These are phyloP conservation scores for Subanguina moxae DNA, from an alignment of 1,140 invertebrate species.

Conservation along the genomic window DNA sequence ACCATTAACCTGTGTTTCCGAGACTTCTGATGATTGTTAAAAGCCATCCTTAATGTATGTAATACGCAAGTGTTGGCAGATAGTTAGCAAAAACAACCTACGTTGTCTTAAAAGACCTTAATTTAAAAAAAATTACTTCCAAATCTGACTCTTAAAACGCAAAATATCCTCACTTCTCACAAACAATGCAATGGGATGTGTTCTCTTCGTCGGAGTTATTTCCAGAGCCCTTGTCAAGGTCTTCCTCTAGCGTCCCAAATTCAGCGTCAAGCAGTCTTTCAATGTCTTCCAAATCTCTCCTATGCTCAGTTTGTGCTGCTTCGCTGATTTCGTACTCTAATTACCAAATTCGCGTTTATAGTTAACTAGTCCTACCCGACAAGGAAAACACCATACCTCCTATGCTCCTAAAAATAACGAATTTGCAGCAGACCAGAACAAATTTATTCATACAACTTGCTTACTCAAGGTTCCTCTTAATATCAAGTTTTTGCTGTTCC, in stretches of 20 bases:
- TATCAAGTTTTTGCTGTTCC: not conserved
- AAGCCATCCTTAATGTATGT: conserved; percentile 35
- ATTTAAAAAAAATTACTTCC: not conserved
- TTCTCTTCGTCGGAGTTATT: conserved; percentile 16
- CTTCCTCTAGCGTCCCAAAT: conserved; percentile 36
- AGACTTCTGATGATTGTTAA: conserved; percentile 39
- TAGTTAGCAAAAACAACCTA: conserved; percentile 2
- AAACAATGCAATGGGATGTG: conserved; percentile 38
- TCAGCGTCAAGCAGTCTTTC: conserved; percentile 40
- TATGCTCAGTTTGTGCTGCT: conserved; percentile 23
- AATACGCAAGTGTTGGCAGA: not conserved
- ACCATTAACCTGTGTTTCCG: conserved; percentile 43
- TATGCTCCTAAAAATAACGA: no score
- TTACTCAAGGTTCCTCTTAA: not conserved
- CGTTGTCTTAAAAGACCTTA: conserved; percentile 9
- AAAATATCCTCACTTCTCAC: conserved; percentile 37
- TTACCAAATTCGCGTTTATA: not conserved
- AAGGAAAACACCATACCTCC: no score
- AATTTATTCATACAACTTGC: not conserved
- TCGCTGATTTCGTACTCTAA: conserved; percentile 19
- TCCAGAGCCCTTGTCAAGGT: conserved; percentile 2
- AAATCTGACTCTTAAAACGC: not conserved
- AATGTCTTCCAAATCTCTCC: conserved; percentile 38
- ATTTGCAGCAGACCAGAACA: no score
- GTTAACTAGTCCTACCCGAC: not conserved